Conservation (phyloP, 1,140 invertebrate species). For the Drosophila pruinosa region DNA sequence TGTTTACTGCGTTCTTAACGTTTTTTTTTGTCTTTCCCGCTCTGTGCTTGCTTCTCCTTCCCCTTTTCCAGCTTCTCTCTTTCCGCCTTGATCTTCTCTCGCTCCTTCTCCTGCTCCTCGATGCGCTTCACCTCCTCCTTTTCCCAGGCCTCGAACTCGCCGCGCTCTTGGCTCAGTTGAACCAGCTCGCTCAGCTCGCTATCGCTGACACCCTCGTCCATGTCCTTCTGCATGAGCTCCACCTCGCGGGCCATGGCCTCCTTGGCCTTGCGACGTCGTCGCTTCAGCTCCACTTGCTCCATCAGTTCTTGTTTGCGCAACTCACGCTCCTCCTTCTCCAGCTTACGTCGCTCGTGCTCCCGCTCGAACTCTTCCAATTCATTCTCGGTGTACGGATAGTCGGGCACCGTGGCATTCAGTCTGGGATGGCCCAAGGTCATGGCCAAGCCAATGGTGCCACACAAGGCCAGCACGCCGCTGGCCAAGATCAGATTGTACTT, state of each 20-base stretch:
- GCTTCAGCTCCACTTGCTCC: conserved; percentile 43
- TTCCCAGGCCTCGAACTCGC: conserved; percentile 54
- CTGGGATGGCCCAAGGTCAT: background rate
- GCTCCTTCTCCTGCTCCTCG: conserved; percentile 50
- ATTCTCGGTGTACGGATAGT: conserved; percentile 64
- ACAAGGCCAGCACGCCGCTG: conserved; percentile 28
- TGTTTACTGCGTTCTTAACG: too few relatives aligned
- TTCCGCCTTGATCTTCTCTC: conserved; percentile 36
- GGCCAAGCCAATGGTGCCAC: conserved; percentile 13
- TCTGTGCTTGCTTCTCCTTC: background rate
- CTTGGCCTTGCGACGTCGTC: conserved; percentile 55
- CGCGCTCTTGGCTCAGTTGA: conserved; percentile 41
- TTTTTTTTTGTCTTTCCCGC: background rate
- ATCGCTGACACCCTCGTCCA: conserved; percentile 50
- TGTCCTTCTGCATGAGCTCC: conserved; percentile 63
- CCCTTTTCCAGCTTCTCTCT: conserved; percentile 23
- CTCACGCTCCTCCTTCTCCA: conserved; percentile 48
- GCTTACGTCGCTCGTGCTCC: conserved; percentile 47
- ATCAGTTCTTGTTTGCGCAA: conserved; percentile 42
- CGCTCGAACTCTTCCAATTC: conserved; percentile 52
- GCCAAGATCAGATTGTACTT: conserved; percentile 58
- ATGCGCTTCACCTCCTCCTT: conserved; percentile 56
- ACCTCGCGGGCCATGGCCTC: conserved; percentile 62
- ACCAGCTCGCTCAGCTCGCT: conserved; percentile 47
- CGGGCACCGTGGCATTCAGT: conserved; percentile 30